phyloP scores from a whole-genome alignment of 2,113 vertebrate species.

The Corydoras maculifer region DNA sequence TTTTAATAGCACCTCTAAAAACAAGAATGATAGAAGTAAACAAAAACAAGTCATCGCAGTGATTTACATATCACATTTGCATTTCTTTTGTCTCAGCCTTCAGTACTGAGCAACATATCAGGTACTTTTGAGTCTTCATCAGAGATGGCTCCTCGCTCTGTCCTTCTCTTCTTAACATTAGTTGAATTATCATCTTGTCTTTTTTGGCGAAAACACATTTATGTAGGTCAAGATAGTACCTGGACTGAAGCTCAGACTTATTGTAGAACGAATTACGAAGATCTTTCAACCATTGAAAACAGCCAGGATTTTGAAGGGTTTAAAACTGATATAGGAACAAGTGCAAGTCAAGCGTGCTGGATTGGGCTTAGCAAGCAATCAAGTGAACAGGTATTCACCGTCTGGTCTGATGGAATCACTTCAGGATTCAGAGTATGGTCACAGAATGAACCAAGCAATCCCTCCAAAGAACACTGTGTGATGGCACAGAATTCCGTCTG shows the following conservation, averaged over 20 bases:
- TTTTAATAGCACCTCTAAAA: too few species aligned
- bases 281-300: neutral
- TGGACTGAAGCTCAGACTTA: neutral
- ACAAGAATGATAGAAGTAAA: too few species aligned
- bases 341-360: neutral
- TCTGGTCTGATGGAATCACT: neutral
- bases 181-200: neutral
- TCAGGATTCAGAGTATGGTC: neutral
- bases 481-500: neutral
- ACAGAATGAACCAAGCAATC: neutral
- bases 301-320: neutral
- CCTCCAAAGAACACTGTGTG: neutral
- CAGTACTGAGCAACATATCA: too few species aligned
- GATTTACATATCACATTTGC: too few species aligned
- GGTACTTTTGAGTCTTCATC: too few species aligned
- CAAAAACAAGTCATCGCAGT: too few species aligned
- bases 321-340: neutral
- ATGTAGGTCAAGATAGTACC: neutral
- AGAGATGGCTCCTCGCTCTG: too few species aligned
- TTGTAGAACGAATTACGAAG: neutral
- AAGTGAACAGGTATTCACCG: neutral
- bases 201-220: neutral
- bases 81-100: too few species aligned
- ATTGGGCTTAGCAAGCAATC: neutral
- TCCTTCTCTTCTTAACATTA: too few species aligned